Conservation (phyloP, 2,888 invertebrate species). For the Camponotus fellah region DNA sequence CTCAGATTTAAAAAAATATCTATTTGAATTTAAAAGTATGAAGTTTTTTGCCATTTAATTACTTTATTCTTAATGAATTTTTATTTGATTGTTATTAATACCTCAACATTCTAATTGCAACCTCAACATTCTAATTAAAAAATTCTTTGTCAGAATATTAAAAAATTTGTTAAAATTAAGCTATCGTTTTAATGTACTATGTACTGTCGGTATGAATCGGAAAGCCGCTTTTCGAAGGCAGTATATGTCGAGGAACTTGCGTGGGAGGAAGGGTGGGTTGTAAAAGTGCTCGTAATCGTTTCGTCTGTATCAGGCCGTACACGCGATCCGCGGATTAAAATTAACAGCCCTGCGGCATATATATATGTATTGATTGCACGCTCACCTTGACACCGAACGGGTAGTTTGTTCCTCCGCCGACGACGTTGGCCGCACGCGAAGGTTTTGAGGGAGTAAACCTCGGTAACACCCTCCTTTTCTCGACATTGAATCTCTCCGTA, state of each 20-base stretch:
- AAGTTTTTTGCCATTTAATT: not conserved
- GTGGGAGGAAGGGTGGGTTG: slow-evolving; percentile 52
- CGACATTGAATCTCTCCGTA: slow-evolving; percentile 36
- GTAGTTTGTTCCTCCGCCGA: slow-evolving; percentile 53
- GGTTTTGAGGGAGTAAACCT: slow-evolving; percentile 39
- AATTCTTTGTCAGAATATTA: not conserved
- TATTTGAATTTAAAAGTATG: not conserved
- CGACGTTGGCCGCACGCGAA: slow-evolving; percentile 37
- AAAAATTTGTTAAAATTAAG: slow-evolving; percentile 1
- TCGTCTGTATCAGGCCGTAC: slow-evolving; percentile 60
- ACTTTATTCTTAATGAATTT: not conserved
- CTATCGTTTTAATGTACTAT: not conserved
- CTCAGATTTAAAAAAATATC: not conserved
- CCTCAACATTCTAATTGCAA: not conserved
- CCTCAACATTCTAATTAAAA: not conserved
- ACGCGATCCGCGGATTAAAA: slow-evolving; percentile 77
- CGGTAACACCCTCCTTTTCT: slow-evolving; percentile 9
- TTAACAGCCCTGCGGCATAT: slow-evolving; percentile 76
- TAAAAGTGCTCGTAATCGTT: slow-evolving; percentile 73
- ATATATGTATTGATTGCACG: slow-evolving; percentile 77
- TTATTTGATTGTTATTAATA: not conserved
- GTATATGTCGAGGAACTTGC: slow-evolving; percentile 23
- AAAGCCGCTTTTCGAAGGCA: not conserved
- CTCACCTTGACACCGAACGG: slow-evolving; percentile 78
- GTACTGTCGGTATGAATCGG: not conserved